Percentiles rank a stretch among this genome's conserved stretches.
These are phyloP conservation scores for Xiphophorus birchmanni DNA, from an alignment of 2,797 vertebrate genomes.

Conservation along the genomic window DNA sequence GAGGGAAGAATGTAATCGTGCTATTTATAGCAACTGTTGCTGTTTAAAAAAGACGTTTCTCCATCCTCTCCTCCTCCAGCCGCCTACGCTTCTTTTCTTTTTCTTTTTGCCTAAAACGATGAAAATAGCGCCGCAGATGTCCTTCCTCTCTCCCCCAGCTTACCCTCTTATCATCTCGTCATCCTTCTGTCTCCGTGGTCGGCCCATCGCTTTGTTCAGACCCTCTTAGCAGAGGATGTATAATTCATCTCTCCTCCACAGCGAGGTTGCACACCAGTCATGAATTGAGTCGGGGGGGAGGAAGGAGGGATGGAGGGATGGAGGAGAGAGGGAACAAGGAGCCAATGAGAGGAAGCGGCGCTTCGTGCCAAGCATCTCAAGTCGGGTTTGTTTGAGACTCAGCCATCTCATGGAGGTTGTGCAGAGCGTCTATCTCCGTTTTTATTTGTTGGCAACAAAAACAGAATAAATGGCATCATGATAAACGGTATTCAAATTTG, in stretches of 20 bases:
- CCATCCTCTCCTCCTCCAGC: conserved; percentile 26
- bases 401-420: conserved; percentile 46
- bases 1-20: conserved; percentile 62
- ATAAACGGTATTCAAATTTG: not conserved
- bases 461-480: not conserved
- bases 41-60: conserved; percentile 36
- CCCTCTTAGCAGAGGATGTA: conserved; percentile 59
- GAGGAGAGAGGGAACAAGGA: conserved; percentile 39
- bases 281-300: conserved; percentile 36
- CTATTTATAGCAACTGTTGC: conserved; percentile 82
- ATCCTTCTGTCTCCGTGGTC: conserved; percentile 20
- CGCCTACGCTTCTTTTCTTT: conserved; percentile 12
- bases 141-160: conserved; percentile 24
- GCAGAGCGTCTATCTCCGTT: not conserved
- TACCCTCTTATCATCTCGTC: conserved; percentile 46
- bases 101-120: conserved; percentile 18
- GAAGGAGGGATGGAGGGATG: not conserved
- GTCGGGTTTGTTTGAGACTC: conserved; percentile 66
- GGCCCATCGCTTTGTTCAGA: conserved; percentile 49
- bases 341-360: conserved; percentile 47
- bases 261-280: conserved; percentile 51
- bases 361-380: conserved; percentile 78
- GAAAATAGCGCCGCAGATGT: conserved; percentile 21
- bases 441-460: not conserved
- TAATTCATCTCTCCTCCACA: conserved; percentile 57